phyloP scores from a whole-genome alignment of 2,113 vertebrate species.

The Forbesichthys agassizii region DNA sequence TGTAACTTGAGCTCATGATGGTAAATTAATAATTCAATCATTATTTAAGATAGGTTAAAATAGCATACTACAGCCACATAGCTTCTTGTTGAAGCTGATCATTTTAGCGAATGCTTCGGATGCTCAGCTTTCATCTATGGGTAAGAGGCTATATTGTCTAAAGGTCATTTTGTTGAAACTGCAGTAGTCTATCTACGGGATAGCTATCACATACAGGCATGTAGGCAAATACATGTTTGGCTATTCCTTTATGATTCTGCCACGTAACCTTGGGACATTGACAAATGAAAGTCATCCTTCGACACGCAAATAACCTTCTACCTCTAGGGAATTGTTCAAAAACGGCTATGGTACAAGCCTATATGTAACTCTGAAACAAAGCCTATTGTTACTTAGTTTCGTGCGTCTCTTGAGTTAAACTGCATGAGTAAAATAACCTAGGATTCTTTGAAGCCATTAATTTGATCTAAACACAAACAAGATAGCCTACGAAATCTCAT shows the following conservation, averaged over 20 bases:
- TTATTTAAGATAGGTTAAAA: background rate
- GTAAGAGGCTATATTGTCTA: background rate
- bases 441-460: background rate
- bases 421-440: background rate
- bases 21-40: background rate
- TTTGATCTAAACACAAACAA: conserved; percentile 9
- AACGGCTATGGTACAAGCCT: background rate
- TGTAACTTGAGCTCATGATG: conserved; percentile 22
- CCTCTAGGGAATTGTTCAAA: background rate
- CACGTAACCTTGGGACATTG: conserved; percentile 34
- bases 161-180: conserved; percentile 17
- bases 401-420: background rate
- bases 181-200: conserved; percentile 9
- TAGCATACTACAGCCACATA: background rate
- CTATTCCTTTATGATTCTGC: background rate
- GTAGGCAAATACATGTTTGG: background rate
- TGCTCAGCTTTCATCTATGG: background rate
- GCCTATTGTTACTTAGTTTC: background rate
- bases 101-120: background rate
- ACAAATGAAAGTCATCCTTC: conserved; percentile 30
- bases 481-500: background rate
- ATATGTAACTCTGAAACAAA: background rate
- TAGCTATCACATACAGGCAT: background rate
- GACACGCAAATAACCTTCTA: background rate
- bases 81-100: background rate